A percentile compares a stretch with the other conserved stretches of the same genome.
These are phyloP conservation scores for Sesamia inferens DNA, from an alignment of 2,888 invertebrate genomes.

Conservation along the genomic window DNA sequence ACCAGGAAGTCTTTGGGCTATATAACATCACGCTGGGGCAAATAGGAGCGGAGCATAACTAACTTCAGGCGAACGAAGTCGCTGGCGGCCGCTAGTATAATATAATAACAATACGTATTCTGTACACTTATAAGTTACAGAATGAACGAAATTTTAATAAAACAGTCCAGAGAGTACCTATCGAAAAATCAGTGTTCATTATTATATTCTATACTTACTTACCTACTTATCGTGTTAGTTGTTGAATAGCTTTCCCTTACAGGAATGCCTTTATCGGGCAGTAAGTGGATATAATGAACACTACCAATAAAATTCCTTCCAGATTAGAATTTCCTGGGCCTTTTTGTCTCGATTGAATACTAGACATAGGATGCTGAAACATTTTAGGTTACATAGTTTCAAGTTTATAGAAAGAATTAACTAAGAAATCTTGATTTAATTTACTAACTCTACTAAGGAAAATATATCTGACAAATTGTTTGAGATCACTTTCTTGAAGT, in stretches of 20 bases:
- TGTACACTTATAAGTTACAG: too few species aligned
- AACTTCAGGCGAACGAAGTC: too few species aligned
- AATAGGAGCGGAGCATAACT: too few species aligned
- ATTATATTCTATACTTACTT: constrained; percentile 13
- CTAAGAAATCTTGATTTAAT: neutral
- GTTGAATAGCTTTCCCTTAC: constrained; percentile 20
- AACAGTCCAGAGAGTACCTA: neutral
- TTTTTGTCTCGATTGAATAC: constrained; percentile 12
- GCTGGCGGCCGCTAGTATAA: too few species aligned
- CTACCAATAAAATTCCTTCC: constrained; percentile 51
- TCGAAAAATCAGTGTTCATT: constrained; percentile 17
- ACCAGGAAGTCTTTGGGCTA: too few species aligned
- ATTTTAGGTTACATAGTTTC: constrained; percentile 23
- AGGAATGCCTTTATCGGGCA: constrained; percentile 48
- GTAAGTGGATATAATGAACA: constrained; percentile 36
- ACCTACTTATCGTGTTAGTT: constrained; percentile 25
- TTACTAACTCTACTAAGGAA: neutral
- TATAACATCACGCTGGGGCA: too few species aligned
- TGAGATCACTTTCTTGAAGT: too few species aligned
- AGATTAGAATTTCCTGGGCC: constrained; percentile 56
- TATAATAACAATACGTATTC: too few species aligned
- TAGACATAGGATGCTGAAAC: constrained; percentile 23
- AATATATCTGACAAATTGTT: neutral
- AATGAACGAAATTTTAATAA: constrained; percentile 7
- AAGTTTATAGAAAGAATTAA: neutral